Conservation (phyloP, 2,888 invertebrate species). For the Pseudanteris insignis region DNA sequence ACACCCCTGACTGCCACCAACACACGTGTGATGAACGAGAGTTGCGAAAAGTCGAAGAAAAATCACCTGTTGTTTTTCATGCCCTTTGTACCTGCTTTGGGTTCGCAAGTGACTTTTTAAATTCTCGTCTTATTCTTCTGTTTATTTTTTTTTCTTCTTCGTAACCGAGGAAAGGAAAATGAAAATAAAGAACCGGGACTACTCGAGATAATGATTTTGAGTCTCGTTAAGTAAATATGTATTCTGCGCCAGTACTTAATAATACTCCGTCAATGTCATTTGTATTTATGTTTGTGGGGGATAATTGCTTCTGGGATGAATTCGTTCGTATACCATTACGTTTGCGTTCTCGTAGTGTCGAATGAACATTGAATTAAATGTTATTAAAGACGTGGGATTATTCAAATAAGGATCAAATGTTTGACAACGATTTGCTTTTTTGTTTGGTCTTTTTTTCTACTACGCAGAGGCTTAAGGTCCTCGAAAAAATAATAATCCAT, state of each 20-base stretch:
- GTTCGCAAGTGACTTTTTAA: slow-evolving; percentile 7
- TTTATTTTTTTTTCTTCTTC: too few relatives aligned
- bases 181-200: slow-evolving; percentile 24
- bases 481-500: too few relatives aligned
- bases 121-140: too few relatives aligned
- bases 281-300: slow-evolving; percentile 5
- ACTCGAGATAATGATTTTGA: slow-evolving; percentile 3
- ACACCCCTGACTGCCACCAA: slow-evolving; percentile 8
- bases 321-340: background rate
- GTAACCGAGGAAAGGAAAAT: background rate
- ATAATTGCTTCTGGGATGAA: slow-evolving; percentile 12
- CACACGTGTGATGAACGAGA: slow-evolving; percentile 13
- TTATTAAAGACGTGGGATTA: background rate
- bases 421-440: too few relatives aligned
- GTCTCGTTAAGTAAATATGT: slow-evolving; percentile 25
- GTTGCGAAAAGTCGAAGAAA: slow-evolving; percentile 17
- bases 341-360: background rate
- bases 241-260: slow-evolving; percentile 8
- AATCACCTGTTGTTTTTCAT: slow-evolving; percentile 20
- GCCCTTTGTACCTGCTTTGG: background rate
- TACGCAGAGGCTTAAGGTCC: too few relatives aligned
- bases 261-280: slow-evolving; percentile 15
- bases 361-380: background rate
- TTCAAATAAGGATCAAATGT: too few relatives aligned
- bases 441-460: too few relatives aligned